Percentiles rank a stretch among this genome's conserved stretches.
Evolutionary conservation across 2,113 vertebrate species (phyloP).

Genomic region (Zosterops japonicus): DNA sequence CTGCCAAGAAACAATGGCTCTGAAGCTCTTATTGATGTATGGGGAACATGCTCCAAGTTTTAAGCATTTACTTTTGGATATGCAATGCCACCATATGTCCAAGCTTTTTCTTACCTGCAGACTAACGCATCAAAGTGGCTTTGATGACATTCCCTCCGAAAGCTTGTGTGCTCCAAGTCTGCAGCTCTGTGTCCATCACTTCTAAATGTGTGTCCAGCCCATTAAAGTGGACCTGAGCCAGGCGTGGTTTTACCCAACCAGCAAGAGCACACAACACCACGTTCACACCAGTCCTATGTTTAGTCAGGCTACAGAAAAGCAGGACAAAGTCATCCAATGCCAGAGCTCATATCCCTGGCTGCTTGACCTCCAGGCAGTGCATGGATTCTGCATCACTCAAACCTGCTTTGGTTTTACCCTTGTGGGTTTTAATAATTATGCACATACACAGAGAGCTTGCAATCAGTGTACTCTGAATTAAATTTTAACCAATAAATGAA

Average conservation of each 20-base stretch:
- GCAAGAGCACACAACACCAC: neutral
- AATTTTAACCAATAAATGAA: constrained; percentile 63
- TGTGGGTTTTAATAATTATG: constrained; percentile 37
- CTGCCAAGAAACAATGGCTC: neutral
- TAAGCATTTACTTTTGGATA: neutral
- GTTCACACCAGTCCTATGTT: neutral
- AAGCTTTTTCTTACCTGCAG: neutral
- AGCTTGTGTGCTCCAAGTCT: neutral
- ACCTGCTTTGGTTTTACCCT: neutral
- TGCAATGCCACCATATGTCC: neutral
- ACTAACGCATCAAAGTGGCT: neutral
- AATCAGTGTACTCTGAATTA: constrained; percentile 48
- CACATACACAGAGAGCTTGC: constrained; percentile 8
- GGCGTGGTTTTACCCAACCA: neutral
- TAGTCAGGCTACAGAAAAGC: neutral
- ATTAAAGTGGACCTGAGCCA: neutral
- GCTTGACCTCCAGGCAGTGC: neutral
- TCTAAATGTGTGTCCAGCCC: neutral
- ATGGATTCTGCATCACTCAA: neutral
- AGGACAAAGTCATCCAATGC: neutral
- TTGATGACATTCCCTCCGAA: neutral
- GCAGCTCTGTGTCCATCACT: neutral
- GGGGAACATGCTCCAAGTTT: neutral
- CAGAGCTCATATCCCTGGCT: neutral
- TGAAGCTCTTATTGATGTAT: fast-evolving